Evolutionary conservation across 1,140 invertebrate genomes (phyloP), one percentile per base, ranked within the genome.

Genomic region (Hylaeus volcanicus): DNA sequence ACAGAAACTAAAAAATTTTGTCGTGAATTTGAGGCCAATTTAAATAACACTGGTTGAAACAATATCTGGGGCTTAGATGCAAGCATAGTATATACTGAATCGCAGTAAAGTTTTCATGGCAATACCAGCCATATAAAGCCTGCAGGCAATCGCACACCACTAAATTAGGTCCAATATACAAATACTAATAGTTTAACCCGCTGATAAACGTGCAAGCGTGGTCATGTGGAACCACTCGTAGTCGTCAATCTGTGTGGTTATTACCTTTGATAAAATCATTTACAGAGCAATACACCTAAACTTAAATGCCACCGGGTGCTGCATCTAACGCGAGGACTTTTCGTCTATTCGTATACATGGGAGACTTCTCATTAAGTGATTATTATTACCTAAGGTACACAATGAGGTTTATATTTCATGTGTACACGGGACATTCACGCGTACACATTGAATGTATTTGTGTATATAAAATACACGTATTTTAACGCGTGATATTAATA

Each of bases 141-240:
- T 88, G 82, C 81, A 91, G 89, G 90, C 88, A 85, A 76, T 91
- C 90, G 90, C 90, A 91, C 91, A 92, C 89, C 88, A 90, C 90
- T 89, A 88, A 90, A 81, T 83, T 70, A 89, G 64, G 80, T 84
- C 85, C 55, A 88, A 86, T 88, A 74, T 85, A 87, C 79, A 86
- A 85, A 61, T 88, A 88, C 88, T 88, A 89, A 81, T 81, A 70
- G 65, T 86, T 84, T 77, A 81, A 87, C 70, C 79, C 84, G 82
- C 83, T 83, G 64, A 86, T 82, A 85, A 88, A 83, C 85, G 85
- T 88, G 88, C 85, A 89, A 82, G 76, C 77, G 65, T 76, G 81
- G 81, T 58, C 51, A 73, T 66, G 53, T 87, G 79, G 37, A 77
- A 85, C 60, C 73, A 84, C 82, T 65, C 37, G 51, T 64, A 82